phyloP scores from a whole-genome alignment of 2,797 vertebrate genomes.

The Myoxocephalus aenaeus region DNA sequence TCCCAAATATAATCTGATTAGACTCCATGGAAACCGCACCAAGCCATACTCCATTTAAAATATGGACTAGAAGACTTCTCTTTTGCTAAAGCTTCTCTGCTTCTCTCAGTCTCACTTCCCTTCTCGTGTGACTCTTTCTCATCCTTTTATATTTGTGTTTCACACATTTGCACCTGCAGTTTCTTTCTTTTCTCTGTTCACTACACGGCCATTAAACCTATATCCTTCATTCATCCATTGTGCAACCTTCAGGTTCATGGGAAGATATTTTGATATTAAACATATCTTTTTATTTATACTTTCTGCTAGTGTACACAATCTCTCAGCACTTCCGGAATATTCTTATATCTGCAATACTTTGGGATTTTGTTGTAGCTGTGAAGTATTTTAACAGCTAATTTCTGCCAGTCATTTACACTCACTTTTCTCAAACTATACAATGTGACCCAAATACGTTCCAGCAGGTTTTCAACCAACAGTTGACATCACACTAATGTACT shows the following conservation, averaged over 20 bases:
- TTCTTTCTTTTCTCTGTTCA: conserved; percentile 37
- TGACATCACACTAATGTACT: background rate
- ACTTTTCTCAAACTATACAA: background rate
- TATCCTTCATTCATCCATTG: conserved; percentile 17
- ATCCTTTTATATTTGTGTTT: conserved; percentile 9
- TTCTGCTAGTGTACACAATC: background rate
- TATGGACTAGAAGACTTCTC: background rate
- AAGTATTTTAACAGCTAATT: background rate
- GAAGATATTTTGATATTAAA: background rate
- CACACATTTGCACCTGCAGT: conserved; percentile 48
- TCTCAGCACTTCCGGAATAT: background rate
- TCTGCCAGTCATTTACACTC: background rate
- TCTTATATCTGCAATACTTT: background rate
- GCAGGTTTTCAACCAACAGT: background rate
- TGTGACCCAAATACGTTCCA: background rate
- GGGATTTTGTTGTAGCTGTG: background rate
- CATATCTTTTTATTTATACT: background rate
- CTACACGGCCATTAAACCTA: conserved; percentile 36
- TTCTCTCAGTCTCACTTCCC: conserved; percentile 5
- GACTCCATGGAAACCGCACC: background rate
- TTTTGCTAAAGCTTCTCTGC: background rate
- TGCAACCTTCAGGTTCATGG: background rate
- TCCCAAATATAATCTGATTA: background rate
- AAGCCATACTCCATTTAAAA: background rate
- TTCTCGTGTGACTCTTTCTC: conserved; percentile 35